phyloP scores from a whole-genome alignment of 1,140 invertebrate species.

The Coelopa frigida region DNA sequence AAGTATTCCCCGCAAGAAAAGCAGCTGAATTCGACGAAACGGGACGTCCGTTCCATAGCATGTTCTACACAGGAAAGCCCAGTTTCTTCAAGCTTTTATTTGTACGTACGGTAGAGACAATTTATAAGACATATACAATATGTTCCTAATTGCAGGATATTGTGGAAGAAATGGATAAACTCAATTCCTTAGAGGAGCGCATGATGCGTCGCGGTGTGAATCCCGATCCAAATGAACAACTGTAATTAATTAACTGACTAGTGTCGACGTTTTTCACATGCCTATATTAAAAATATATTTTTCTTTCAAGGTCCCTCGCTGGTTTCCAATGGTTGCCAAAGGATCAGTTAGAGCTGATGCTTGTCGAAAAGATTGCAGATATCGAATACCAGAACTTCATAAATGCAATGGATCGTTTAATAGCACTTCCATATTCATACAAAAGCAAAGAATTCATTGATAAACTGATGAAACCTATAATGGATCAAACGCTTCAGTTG shows the following conservation, averaged over 20 bases:
- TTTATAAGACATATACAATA: background rate
- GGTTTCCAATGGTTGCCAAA: conserved; percentile 63
- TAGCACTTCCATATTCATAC: conserved; percentile 62
- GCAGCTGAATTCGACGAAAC: conserved; percentile 83
- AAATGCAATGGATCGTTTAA: conserved; percentile 62
- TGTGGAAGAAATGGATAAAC: conserved; percentile 54
- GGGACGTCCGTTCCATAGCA: conserved; percentile 78
- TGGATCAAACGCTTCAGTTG: conserved; percentile 48
- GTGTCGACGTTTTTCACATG: background rate
- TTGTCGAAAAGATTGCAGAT: conserved; percentile 68
- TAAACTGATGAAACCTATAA: conserved; percentile 55
- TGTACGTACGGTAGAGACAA: conserved; percentile 50
- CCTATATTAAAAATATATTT: background rate
- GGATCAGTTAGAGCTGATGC: conserved; percentile 54
- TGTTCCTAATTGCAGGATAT: conserved; percentile 48
- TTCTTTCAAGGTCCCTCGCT: conserved; percentile 46
- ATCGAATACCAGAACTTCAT: conserved; percentile 69
- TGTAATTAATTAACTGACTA: conserved; percentile 50
- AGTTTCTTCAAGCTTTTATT: conserved; percentile 77
- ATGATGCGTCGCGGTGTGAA: conserved; percentile 54
- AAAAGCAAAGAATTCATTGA: conserved; percentile 63
- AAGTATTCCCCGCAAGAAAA: conserved; percentile 77
- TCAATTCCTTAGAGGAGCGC: conserved; percentile 63
- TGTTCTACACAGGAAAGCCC: conserved; percentile 84
- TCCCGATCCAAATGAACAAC: conserved; percentile 50